These are phyloP conservation scores for Cheilinus undulatus DNA, from an alignment of 2,113 vertebrate species.

Conservation along the genomic window DNA sequence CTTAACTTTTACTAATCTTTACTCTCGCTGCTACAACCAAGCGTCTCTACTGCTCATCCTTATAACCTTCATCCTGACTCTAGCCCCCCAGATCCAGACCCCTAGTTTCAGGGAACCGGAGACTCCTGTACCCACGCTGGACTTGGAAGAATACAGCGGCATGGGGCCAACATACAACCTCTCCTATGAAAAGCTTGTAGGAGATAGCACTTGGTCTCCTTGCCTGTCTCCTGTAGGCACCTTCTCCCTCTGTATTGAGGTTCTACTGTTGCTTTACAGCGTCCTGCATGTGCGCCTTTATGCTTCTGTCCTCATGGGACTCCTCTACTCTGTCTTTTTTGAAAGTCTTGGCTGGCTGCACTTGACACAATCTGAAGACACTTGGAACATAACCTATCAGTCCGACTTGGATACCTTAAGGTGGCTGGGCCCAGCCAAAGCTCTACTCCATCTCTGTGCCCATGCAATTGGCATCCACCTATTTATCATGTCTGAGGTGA, in stretches of 20 bases:
- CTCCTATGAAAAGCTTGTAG: conserved; percentile 49
- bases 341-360: conserved; percentile 92
- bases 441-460: conserved; percentile 93
- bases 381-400: conserved; percentile 39
- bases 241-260: conserved; percentile 96
- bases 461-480: conserved; percentile 94
- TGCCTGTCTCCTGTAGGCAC: conserved; percentile 95
- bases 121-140: conserved; percentile 25
- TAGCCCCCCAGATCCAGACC: conserved; percentile 89
- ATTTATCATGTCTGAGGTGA: conserved; percentile 97
- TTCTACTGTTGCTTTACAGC: conserved; percentile 94
- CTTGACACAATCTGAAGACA: conserved; percentile 65
- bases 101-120: conserved; percentile 64
- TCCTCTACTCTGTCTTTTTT: conserved; percentile 92
- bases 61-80: conserved; percentile 88
- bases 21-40: conserved; percentile 87
- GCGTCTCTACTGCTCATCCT: conserved; percentile 88
- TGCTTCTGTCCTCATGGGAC: conserved; percentile 90
- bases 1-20: conserved; percentile 91
- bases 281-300: conserved; percentile 96
- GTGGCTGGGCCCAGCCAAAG: conserved; percentile 91
- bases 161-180: conserved; percentile 64
- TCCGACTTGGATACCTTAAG: conserved; percentile 72
- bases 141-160: conserved; percentile 66
- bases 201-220: conserved; percentile 29